Percentiles rank a stretch among this genome's conserved stretches.
Evolutionary conservation across 2,797 vertebrate species (phyloP).

Genomic region (Lutjanus campechanus): DNA sequence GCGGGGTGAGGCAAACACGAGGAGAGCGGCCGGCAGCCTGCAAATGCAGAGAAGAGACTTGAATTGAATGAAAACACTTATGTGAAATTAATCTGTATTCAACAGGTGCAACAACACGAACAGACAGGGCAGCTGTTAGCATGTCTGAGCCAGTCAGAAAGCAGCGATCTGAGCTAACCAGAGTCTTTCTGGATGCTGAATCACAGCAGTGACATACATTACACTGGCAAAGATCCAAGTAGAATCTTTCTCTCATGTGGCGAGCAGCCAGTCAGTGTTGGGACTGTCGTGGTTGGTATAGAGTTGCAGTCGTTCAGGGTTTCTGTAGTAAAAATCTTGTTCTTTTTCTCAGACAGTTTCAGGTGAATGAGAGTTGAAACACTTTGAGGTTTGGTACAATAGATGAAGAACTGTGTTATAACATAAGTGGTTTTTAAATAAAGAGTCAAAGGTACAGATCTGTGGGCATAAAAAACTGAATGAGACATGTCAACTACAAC

Average conservation of each 20-base stretch:
- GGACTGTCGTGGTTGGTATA: not conserved
- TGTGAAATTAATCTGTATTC: conserved; percentile 38
- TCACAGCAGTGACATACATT: conserved; percentile 5
- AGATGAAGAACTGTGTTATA: no score
- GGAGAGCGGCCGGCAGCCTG: conserved; percentile 22
- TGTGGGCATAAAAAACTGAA: no score
- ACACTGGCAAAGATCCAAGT: not conserved
- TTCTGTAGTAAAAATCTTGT: not conserved
- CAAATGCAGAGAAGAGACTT: conserved; percentile 11
- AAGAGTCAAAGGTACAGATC: not conserved
- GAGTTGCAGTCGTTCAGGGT: not conserved
- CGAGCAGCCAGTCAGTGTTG: conserved; percentile 19
- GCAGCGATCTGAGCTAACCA: not conserved
- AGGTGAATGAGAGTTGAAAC: not conserved
- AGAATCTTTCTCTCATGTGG: not conserved
- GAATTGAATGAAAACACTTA: conserved; percentile 40
- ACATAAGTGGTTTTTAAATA: not conserved
- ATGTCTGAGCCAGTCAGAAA: not conserved
- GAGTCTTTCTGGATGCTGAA: not conserved
- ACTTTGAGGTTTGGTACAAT: not conserved
- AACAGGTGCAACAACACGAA: conserved; percentile 42
- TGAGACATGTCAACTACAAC: no score
- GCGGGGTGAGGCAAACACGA: conserved; percentile 37
- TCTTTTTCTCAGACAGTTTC: not conserved
- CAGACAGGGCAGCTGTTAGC: not conserved